phyloP scores from a whole-genome alignment of 1,140 invertebrate species.

The Manduca sexta region DNA sequence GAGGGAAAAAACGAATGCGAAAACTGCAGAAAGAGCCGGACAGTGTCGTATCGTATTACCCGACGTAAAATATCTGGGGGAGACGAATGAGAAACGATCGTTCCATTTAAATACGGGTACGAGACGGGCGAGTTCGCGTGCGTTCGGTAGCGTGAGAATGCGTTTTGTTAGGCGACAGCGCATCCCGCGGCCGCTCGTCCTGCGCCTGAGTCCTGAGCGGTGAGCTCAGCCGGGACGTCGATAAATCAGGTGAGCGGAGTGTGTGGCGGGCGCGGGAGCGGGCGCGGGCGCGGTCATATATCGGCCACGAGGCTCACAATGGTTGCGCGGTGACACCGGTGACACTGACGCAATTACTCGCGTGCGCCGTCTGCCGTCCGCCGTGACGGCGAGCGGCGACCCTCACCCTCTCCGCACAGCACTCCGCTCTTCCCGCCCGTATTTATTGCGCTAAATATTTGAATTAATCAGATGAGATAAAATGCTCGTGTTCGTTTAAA shows the following conservation, averaged over 20 bases:
- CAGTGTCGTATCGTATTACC: constrained; percentile 72
- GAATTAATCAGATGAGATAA: constrained; percentile 72
- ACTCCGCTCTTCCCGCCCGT: constrained; percentile 29
- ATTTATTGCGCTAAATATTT: constrained; percentile 72
- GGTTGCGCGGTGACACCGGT: constrained; percentile 52
- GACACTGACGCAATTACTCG: constrained; percentile 68
- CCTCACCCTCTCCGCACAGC: constrained; percentile 8
- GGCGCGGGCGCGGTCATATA: constrained; percentile 63
- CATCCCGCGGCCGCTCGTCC: constrained; percentile 34
- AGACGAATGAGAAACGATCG: constrained; percentile 69
- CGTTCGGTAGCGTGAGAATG: constrained; percentile 71
- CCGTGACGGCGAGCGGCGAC: constrained; percentile 13
- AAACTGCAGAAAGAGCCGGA: constrained; percentile 69
- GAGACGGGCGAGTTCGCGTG: constrained; percentile 63
- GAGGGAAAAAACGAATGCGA: constrained; percentile 62
- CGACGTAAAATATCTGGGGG: constrained; percentile 71
- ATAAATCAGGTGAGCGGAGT: constrained; percentile 62
- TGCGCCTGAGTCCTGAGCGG: constrained; percentile 22
- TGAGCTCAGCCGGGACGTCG: constrained; percentile 47
- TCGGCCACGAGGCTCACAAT: constrained; percentile 59
- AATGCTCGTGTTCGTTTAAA: constrained; percentile 60
- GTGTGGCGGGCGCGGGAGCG: constrained; percentile 15
- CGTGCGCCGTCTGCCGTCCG: constrained; percentile 44
- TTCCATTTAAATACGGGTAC: constrained; percentile 63
- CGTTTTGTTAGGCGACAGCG: constrained; percentile 58